Evolutionary conservation across 30 jellyfish, hydroid and myxozoan species (phyloP).

Genomic region (Pseudorhiza aurosa): DNA sequence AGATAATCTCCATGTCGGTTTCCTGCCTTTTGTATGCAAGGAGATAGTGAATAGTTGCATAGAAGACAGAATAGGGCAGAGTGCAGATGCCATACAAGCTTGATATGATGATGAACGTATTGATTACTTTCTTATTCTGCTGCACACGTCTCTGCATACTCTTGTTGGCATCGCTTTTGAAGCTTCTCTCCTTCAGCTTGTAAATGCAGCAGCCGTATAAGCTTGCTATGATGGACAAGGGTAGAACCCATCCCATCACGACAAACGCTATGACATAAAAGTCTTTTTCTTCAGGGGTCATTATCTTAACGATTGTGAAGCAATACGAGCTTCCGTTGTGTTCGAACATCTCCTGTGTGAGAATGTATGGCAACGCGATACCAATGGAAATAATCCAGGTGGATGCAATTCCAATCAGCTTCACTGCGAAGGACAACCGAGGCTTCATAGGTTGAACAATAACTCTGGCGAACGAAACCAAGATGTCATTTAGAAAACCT

Average conservation of each 20-base stretch:
- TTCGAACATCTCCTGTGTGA: conserved; percentile 1
- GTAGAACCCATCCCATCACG: conserved; percentile 32
- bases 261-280: conserved; percentile 14
- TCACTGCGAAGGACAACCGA: conserved; percentile 4
- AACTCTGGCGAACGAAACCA: neutral
- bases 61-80: conserved; percentile 38
- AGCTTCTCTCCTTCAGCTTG: neutral
- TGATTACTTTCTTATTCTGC: conserved; percentile 25
- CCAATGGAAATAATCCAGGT: conserved; percentile 41
- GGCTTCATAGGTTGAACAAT: conserved; percentile 27
- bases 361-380: conserved; percentile 23
- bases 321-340: neutral
- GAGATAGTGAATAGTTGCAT: neutral
- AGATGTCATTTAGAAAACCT: neutral
- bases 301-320: neutral
- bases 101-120: conserved; percentile 40
- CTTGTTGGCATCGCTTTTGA: neutral
- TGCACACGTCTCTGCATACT: neutral
- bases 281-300: neutral
- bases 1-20: neutral
- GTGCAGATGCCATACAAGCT: conserved; percentile 23
- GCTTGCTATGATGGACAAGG: neutral
- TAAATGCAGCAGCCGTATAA: conserved; percentile 2
- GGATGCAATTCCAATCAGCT: conserved; percentile 3
- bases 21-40: conserved; percentile 17